Conservation (phyloP, 2,888 invertebrate species). For the Drosophila incognita region DNA sequence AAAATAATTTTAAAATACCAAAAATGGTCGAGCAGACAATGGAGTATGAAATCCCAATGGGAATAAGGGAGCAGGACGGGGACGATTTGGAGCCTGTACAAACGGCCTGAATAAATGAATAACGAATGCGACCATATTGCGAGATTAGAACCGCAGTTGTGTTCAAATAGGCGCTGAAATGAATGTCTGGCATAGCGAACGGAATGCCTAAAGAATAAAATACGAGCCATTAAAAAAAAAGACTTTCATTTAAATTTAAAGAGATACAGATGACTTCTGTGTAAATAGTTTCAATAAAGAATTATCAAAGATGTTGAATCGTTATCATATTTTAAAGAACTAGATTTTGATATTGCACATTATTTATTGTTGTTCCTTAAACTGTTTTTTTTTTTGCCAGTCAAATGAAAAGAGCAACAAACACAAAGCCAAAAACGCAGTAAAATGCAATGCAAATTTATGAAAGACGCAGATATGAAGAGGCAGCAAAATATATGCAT, state of each 20-base stretch:
- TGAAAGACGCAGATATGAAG: slow-evolving; percentile 9
- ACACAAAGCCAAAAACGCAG: slow-evolving; percentile 13
- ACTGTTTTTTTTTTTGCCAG: slow-evolving; percentile 4
- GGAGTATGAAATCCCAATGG: slow-evolving; percentile 10
- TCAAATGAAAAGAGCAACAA: slow-evolving; percentile 32
- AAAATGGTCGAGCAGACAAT: slow-evolving; percentile 42
- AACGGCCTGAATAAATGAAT: slow-evolving; percentile 55
- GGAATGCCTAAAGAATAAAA: not conserved
- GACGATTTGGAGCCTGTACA: slow-evolving; percentile 4
- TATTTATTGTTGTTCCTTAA: not conserved
- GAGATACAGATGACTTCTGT: too few species aligned
- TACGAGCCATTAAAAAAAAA: not conserved
- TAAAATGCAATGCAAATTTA: slow-evolving; percentile 11
- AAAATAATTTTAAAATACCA: slow-evolving; percentile 68
- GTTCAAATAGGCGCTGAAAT: slow-evolving; percentile 23
- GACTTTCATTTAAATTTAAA: not conserved
- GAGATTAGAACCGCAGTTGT: slow-evolving; percentile 39
- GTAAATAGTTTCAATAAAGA: not conserved
- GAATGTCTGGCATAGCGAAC: slow-evolving; percentile 3
- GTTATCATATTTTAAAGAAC: too few species aligned
- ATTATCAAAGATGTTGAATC: not conserved
- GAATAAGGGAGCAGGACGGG: not conserved
- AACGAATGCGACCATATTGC: slow-evolving; percentile 40
- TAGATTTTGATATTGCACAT: not conserved
- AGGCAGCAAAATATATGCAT: not conserved